These are phyloP conservation scores for Cherax quadricarinatus DNA, from an alignment of 1,140 invertebrate genomes.

Conservation along the genomic window DNA sequence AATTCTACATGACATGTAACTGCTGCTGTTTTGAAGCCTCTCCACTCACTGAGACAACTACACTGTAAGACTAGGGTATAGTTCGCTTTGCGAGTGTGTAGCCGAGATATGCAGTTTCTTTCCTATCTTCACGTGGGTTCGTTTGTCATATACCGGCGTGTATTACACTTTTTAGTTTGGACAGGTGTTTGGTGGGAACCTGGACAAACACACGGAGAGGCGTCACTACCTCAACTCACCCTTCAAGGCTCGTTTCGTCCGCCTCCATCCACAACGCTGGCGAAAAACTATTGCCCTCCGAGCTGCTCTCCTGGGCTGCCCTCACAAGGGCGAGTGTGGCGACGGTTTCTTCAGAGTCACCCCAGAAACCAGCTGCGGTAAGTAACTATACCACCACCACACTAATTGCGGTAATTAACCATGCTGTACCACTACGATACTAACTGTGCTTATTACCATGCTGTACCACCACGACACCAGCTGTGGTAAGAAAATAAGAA, in stretches of 20 bases:
- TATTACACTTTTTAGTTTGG: constrained; percentile 2
- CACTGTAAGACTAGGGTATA: too few relatives aligned
- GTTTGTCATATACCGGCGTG: too few relatives aligned
- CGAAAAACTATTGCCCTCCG: constrained; percentile 79
- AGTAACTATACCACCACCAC: background rate
- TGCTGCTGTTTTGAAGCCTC: too few relatives aligned
- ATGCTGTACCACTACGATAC: background rate
- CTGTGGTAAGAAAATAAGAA: background rate
- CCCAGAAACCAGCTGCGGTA: constrained; percentile 79
- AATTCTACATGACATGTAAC: too few relatives aligned
- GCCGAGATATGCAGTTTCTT: too few relatives aligned
- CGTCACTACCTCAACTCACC: constrained; percentile 80
- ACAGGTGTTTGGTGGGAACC: constrained; percentile 80
- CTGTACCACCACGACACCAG: background rate
- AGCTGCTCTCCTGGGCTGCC: constrained; percentile 80
- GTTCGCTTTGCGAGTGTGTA: too few relatives aligned
- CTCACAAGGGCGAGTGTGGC: constrained; percentile 78
- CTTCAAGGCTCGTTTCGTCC: constrained; percentile 79
- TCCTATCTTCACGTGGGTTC: too few relatives aligned
- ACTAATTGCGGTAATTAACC: background rate
- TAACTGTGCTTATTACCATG: background rate
- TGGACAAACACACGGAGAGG: constrained; percentile 79
- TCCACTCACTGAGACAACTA: too few relatives aligned
- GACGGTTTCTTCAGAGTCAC: constrained; percentile 80
- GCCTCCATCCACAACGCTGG: constrained; percentile 80